Conservation (phyloP, 2,888 invertebrate genomes). For the Eupithecia exiguata region DNA sequence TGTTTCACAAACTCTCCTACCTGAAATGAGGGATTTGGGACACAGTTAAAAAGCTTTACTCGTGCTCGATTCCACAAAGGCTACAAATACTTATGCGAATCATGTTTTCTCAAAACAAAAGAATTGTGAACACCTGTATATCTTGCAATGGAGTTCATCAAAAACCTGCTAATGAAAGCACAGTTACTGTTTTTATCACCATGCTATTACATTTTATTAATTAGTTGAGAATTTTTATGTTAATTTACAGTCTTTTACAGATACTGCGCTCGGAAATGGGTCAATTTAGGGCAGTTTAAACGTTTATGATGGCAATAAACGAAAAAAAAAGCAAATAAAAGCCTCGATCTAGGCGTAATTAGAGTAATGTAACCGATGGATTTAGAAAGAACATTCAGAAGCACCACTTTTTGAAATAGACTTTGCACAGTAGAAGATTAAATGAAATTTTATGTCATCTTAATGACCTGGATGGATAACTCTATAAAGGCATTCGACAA, state of each 20-base stretch:
- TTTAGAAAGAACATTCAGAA: constrained; percentile 44
- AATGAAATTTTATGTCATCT: neutral
- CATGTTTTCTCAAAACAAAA: neutral
- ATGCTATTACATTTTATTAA: constrained; percentile 59
- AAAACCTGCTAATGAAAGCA: constrained; percentile 18
- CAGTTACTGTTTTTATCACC: constrained; percentile 43
- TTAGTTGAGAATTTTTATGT: constrained; percentile 57
- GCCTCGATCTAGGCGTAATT: constrained; percentile 68
- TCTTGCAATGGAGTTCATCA: neutral
- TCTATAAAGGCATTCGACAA: no score
- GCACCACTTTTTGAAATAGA: neutral
- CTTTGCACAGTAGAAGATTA: neutral
- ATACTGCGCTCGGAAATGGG: constrained; percentile 50
- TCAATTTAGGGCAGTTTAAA: constrained; percentile 56
- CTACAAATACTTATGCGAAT: neutral
- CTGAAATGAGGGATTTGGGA: neutral
- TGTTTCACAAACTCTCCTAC: constrained; percentile 1
- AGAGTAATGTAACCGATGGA: constrained; percentile 70
- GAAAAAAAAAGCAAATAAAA: constrained; percentile 55
- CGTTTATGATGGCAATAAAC: constrained; percentile 57
- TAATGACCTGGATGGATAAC: neutral
- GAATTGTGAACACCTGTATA: neutral
- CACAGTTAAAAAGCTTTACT: neutral
- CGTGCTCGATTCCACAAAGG: neutral
- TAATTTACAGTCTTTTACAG: constrained; percentile 57